These are phyloP conservation scores for Caenorhabditis becei DNA, from an alignment of 2,888 invertebrate genomes.

Conservation along the genomic window DNA sequence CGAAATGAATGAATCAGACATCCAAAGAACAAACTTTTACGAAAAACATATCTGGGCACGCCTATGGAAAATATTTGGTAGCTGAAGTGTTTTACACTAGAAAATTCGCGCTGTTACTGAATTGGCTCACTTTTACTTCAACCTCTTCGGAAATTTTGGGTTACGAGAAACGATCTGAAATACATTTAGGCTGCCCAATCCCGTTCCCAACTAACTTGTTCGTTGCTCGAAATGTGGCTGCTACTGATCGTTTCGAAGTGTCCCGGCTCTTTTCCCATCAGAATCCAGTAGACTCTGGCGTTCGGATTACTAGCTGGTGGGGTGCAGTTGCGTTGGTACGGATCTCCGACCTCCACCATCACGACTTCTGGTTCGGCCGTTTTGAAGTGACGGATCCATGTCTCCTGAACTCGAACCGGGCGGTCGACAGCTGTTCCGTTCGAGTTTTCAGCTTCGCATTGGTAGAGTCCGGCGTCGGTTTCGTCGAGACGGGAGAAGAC, in stretches of 20 bases:
- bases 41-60: too few relatives aligned
- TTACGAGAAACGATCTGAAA: conserved; percentile 54
- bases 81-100: too few relatives aligned
- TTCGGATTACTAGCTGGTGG: conserved; percentile 79
- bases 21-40: too few relatives aligned
- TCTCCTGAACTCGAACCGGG: conserved; percentile 74
- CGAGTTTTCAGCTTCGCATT: conserved; percentile 94
- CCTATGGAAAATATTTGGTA: too few relatives aligned
- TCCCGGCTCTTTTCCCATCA: conserved; percentile 78
- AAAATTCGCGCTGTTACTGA: too few relatives aligned
- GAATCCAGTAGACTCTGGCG: conserved; percentile 81
- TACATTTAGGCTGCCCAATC: not conserved
- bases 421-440: conserved; percentile 87
- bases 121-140: too few relatives aligned
- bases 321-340: conserved; percentile 79
- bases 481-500: conserved; percentile 76
- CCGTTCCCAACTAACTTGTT: conserved; percentile 71
- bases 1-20: too few relatives aligned
- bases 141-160: too few relatives aligned
- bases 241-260: conserved; percentile 79
- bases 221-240: conserved; percentile 81
- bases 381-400: conserved; percentile 78
- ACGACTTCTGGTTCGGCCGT: conserved; percentile 73
- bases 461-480: conserved; percentile 77
- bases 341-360: conserved; percentile 79